phyloP scores from a whole-genome alignment of 2,888 invertebrate species.

The Campoletis raptor region DNA sequence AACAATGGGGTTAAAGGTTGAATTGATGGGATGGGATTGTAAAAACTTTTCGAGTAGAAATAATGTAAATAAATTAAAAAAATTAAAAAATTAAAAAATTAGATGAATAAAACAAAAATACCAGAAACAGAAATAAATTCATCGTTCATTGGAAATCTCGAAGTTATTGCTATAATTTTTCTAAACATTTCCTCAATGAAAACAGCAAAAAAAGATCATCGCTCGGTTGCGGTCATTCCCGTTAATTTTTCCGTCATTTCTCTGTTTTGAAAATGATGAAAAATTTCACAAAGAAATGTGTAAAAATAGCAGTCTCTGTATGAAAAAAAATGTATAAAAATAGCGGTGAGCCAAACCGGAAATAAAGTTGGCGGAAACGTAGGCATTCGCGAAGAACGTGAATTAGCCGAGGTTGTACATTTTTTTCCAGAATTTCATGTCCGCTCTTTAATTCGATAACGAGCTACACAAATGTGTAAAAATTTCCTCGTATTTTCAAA shows the following conservation, averaged over 20 bases:
- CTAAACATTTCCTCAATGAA: background rate
- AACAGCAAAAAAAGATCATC: background rate
- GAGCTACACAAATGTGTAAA: background rate
- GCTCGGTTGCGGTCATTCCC: background rate
- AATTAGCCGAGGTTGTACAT: background rate
- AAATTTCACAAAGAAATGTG: background rate
- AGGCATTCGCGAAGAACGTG: background rate
- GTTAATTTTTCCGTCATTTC: background rate
- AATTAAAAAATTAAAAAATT: too few relatives aligned
- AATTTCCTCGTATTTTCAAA: background rate
- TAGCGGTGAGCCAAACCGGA: background rate
- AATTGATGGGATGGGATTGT: too few relatives aligned
- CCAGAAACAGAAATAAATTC: too few relatives aligned
- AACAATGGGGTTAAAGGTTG: too few relatives aligned
- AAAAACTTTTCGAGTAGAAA: too few relatives aligned
- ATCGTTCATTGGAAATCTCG: slow-evolving; percentile 30
- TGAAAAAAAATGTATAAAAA: background rate
- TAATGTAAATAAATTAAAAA: too few relatives aligned
- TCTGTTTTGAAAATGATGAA: background rate
- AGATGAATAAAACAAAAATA: too few relatives aligned
- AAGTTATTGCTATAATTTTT: slow-evolving; percentile 38
- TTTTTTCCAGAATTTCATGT: background rate
- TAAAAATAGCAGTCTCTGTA: background rate
- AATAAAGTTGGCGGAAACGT: background rate
- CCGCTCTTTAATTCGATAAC: background rate